Percentiles rank a stretch among this genome's conserved stretches.
Evolutionary conservation across 2,888 invertebrate species (phyloP).

Genomic region (Drepana falcataria): DNA sequence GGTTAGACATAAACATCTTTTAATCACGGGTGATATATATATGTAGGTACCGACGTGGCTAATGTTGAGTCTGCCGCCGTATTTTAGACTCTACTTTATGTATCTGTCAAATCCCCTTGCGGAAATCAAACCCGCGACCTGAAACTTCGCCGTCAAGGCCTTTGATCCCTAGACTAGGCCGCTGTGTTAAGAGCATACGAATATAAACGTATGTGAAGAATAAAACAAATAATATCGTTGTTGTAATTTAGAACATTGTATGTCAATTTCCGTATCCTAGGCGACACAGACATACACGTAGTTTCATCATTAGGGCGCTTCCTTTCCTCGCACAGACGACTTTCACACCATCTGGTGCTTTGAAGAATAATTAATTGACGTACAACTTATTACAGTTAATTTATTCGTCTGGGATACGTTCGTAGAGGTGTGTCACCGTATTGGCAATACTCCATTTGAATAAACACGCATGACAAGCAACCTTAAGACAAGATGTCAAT

Average conservation of each 20-base stretch:
- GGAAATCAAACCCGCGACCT: too few relatives aligned
- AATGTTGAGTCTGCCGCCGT: too few relatives aligned
- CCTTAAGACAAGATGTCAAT: conserved; percentile 8
- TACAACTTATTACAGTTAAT: conserved; percentile 76
- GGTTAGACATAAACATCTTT: too few relatives aligned
- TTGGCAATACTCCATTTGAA: conserved; percentile 64
- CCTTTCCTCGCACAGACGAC: conserved; percentile 44
- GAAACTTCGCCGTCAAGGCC: too few relatives aligned
- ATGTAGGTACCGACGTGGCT: too few relatives aligned
- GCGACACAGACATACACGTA: conserved; percentile 14
- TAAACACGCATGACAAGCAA: conserved; percentile 20
- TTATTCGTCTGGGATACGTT: conserved; percentile 67
- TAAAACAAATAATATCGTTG: too few relatives aligned
- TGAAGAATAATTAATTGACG: conserved; percentile 79
- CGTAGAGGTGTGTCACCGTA: conserved; percentile 64
- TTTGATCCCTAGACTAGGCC: too few relatives aligned
- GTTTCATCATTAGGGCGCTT: conserved; percentile 49
- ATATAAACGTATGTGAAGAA: too few relatives aligned
- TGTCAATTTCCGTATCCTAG: neutral
- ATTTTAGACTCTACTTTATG: too few relatives aligned
- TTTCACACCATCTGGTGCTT: conserved; percentile 71
- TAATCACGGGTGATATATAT: too few relatives aligned
- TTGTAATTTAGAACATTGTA: neutral
- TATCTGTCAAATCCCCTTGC: too few relatives aligned
- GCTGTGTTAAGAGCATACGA: too few relatives aligned